Evolutionary conservation across 2,888 invertebrate genomes (phyloP).

Genomic region (Allacma fusca): DNA sequence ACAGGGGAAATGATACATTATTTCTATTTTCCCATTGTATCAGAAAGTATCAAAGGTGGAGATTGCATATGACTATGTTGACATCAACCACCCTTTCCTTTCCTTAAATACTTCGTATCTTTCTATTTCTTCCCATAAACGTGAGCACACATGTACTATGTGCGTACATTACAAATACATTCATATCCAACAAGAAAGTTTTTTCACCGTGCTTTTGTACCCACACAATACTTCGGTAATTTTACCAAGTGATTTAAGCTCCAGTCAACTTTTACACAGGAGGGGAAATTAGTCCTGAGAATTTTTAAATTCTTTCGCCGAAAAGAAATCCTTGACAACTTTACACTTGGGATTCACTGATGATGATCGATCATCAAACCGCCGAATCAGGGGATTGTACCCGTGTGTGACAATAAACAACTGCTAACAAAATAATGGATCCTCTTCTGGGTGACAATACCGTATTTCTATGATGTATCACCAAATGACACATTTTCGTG

Average conservation of each 20-base stretch:
- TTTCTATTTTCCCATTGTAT: conserved; percentile 24
- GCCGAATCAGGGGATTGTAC: neutral
- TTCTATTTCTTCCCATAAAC: too few relatives aligned
- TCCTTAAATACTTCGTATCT: neutral
- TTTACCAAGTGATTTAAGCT: neutral
- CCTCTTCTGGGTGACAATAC: too few relatives aligned
- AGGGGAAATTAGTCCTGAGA: neutral
- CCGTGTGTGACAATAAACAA: too few relatives aligned
- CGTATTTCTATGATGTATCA: too few relatives aligned
- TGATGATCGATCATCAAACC: neutral
- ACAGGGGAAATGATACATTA: conserved; percentile 34
- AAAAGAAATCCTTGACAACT: conserved; percentile 8
- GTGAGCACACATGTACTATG: too few relatives aligned
- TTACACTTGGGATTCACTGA: neutral
- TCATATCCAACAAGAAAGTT: too few relatives aligned
- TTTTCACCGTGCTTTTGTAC: too few relatives aligned
- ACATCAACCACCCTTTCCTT: neutral
- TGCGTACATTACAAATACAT: too few relatives aligned
- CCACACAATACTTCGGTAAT: too few relatives aligned
- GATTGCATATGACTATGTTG: neutral
- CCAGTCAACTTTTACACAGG: neutral
- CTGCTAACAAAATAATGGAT: too few relatives aligned
- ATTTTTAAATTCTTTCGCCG: neutral
- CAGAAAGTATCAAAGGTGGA: neutral
- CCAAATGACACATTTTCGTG: too few relatives aligned